These are phyloP conservation scores for Acanthurus lineatus DNA, from an alignment of 2,797 vertebrate genomes.

Conservation along the genomic window DNA sequence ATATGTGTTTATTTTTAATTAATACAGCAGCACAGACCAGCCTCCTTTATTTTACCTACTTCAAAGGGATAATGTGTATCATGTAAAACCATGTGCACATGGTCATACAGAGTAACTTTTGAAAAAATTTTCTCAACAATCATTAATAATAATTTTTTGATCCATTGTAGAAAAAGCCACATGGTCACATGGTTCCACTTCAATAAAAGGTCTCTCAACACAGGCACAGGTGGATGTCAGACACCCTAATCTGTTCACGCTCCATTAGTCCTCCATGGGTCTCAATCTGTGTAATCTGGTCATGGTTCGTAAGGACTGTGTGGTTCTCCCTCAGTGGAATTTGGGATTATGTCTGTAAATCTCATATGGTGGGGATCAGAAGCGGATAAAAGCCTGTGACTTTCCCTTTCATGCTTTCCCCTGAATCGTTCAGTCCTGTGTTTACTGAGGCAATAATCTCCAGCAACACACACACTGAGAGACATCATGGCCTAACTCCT, in stretches of 20 bases:
- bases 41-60: no score
- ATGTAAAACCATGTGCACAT: no score
- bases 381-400: slow-evolving; percentile 69
- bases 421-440: slow-evolving; percentile 51
- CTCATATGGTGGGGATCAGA: slow-evolving; percentile 73
- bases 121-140: not conserved
- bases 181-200: not conserved
- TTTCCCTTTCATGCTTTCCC: slow-evolving; percentile 46
- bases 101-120: no score
- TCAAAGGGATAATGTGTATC: no score
- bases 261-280: slow-evolving; percentile 70
- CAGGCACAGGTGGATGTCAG: slow-evolving; percentile 43
- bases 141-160: not conserved
- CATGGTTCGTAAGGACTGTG: slow-evolving; percentile 68
- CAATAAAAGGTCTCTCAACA: not conserved
- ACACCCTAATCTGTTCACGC: slow-evolving; percentile 72
- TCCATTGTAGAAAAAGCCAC: not conserved
- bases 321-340: slow-evolving; percentile 78
- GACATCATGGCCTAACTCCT: slow-evolving; percentile 3
- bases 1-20: no score
- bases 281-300: slow-evolving; percentile 77
- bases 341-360: slow-evolving; percentile 81
- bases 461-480: slow-evolving; percentile 16
- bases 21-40: no score
- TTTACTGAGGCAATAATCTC: slow-evolving; percentile 60